Evolutionary conservation across 1,140 invertebrate species (phyloP).

Genomic region (Holotrichia oblita): DNA sequence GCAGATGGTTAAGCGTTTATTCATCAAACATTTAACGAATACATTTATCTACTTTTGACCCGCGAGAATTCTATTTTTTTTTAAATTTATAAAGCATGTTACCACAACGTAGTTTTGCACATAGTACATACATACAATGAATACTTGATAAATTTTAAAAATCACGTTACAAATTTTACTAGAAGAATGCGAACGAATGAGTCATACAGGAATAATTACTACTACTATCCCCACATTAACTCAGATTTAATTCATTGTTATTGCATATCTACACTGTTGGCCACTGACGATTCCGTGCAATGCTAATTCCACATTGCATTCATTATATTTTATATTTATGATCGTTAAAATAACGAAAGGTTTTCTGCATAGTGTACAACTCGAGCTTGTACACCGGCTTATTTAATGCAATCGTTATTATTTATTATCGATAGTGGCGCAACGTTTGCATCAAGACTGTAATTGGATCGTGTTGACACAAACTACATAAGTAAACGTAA

Average conservation of each 20-base stretch:
- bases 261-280: not conserved
- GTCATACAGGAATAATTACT: not conserved
- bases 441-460: slow-evolving; percentile 17
- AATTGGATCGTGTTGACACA: slow-evolving; percentile 35
- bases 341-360: not conserved
- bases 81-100: not conserved
- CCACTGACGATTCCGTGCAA: not conserved
- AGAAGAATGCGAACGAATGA: not conserved
- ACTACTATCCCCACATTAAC: not conserved
- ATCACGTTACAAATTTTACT: not conserved
- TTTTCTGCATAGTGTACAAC: not conserved
- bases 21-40: not conserved
- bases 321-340: not conserved
- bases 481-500: slow-evolving; percentile 33
- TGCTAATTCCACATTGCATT: not conserved
- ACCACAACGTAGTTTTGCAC: not conserved
- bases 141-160: not conserved
- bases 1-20: not conserved
- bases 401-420: slow-evolving; percentile 27
- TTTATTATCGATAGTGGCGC: slow-evolving; percentile 25
- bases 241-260: not conserved
- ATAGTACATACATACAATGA: not conserved
- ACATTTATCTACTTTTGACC: not conserved
- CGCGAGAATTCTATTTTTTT: not conserved
- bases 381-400: not conserved